A percentile compares a stretch with the other conserved stretches of the same genome.
phyloP scores from a whole-genome alignment of 2,888 invertebrate genomes.

The Microchrysa polita region DNA sequence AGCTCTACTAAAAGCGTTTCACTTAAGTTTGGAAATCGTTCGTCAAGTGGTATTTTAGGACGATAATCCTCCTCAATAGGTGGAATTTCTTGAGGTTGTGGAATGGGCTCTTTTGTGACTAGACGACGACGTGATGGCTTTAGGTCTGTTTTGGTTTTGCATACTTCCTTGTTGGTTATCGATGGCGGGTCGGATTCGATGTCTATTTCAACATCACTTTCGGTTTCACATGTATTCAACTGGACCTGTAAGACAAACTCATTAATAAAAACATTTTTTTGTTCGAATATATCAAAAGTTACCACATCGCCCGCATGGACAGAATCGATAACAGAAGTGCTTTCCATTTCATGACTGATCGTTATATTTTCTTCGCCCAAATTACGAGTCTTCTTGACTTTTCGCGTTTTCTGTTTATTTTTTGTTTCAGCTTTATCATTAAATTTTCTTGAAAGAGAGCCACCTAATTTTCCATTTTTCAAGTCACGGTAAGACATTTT shows the following conservation, averaged over 20 bases:
- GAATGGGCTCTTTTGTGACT: background rate
- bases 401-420: background rate
- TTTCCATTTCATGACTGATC: constrained; percentile 50
- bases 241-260: constrained; percentile 46
- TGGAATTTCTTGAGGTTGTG: background rate
- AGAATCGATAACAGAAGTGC: constrained; percentile 13
- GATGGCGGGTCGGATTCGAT: constrained; percentile 65
- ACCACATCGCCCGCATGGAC: background rate
- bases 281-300: background rate
- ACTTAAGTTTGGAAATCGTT: constrained; percentile 29
- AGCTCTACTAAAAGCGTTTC: constrained; percentile 53
- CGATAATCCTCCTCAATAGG: background rate
- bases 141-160: background rate
- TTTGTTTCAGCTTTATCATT: background rate
- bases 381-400: constrained; percentile 23
- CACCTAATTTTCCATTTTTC: constrained; percentile 34
- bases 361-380: constrained; percentile 51
- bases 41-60: constrained; percentile 37
- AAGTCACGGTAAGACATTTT: constrained; percentile 38
- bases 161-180: background rate
- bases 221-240: constrained; percentile 63
- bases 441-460: constrained; percentile 13
- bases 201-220: constrained; percentile 71
- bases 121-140: background rate
- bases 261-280: background rate